These are phyloP conservation scores for Benitochromis conjunctus DNA, from an alignment of 2,113 vertebrate species.

Conservation along the genomic window DNA sequence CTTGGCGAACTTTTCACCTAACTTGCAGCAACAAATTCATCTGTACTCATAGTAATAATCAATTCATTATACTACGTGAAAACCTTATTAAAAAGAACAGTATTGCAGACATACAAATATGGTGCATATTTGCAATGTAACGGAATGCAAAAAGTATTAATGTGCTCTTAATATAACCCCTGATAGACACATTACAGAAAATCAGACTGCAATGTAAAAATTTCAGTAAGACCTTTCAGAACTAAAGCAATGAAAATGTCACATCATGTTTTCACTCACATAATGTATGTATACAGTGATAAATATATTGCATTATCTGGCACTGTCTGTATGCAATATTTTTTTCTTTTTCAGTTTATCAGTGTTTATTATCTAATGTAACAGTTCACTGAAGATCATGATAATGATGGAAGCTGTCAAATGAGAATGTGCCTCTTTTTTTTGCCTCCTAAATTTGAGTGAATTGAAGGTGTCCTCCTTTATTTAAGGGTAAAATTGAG, in stretches of 20 bases:
- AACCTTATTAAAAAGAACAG: not conserved
- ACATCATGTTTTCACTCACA: not conserved
- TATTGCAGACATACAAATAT: not conserved
- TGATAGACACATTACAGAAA: not conserved
- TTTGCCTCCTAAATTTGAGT: too few species aligned
- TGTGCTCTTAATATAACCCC: not conserved
- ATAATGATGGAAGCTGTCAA: not conserved
- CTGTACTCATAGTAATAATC: not conserved
- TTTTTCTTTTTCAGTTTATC: too few species aligned
- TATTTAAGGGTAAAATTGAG: too few species aligned
- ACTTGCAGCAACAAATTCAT: not conserved
- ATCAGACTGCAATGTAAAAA: not conserved
- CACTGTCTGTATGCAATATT: too few species aligned
- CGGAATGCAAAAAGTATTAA: not conserved
- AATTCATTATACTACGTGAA: not conserved
- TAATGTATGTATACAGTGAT: too few species aligned
- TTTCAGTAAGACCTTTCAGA: not conserved
- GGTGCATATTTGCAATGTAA: not conserved
- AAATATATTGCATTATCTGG: too few species aligned
- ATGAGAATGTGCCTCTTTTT: too few species aligned
- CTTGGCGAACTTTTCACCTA: not conserved
- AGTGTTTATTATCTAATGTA: too few species aligned
- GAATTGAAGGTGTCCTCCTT: too few species aligned
- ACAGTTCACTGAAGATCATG: not conserved
- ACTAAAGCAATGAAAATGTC: not conserved